Conservation (phyloP, 2,113 vertebrate species). For the Platysternon megacephalum region DNA sequence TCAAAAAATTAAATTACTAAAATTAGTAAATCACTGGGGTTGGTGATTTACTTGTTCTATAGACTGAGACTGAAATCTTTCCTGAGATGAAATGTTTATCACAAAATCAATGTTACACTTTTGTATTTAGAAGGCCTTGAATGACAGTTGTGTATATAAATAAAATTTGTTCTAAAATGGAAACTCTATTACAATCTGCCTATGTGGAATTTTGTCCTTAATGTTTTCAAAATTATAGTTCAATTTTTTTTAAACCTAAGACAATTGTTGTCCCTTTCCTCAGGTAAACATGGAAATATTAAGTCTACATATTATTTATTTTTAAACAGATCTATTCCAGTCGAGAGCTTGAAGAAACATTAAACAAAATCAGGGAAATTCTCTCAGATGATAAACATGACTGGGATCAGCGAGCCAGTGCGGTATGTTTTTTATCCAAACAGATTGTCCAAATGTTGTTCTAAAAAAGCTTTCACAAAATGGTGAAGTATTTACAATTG, state of each 20-base stretch:
- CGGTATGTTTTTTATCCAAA: conserved; percentile 78
- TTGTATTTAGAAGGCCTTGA: not conserved
- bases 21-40: not conserved
- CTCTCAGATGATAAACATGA: conserved; percentile 98
- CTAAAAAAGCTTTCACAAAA: accelerated
- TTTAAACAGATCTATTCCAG: conserved; percentile 91
- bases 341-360: conserved; percentile 96
- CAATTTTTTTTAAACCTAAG: not conserved
- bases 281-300: not conserved
- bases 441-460: not conserved
- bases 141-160: not conserved
- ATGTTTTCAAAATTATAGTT: not conserved
- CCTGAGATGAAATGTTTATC: not conserved
- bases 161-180: not conserved
- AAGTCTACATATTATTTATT: not conserved
- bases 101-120: not conserved
- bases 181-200: accelerated
- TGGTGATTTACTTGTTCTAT: not conserved
- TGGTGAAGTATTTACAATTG: not conserved
- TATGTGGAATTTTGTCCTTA: not conserved
- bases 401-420: conserved; percentile 95
- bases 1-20: not conserved
- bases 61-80: not conserved
- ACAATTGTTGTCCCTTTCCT: not conserved
- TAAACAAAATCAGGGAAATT: conserved; percentile 98